phyloP scores from a whole-genome alignment of 2,797 vertebrate genomes.

The Parauchenoglanis ngamensis region DNA sequence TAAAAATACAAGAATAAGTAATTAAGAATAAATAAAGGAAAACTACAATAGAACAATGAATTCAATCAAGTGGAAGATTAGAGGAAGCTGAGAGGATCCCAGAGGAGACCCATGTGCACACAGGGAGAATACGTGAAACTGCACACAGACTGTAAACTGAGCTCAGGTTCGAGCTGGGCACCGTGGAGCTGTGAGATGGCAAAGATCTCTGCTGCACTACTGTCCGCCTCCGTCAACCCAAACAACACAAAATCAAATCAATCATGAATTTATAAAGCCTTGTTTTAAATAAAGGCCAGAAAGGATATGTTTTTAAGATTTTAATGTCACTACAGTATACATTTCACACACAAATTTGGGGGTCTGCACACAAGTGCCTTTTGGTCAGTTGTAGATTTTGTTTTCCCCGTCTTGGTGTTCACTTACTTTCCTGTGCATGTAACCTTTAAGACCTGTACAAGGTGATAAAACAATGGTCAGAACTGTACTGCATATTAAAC shows the following conservation, averaged over 20 bases:
- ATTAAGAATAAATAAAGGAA: neutral
- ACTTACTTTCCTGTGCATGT: neutral
- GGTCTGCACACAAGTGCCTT: too few species aligned
- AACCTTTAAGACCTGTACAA: neutral
- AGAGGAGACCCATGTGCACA: neutral
- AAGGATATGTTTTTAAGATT: neutral
- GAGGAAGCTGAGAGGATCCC: neutral
- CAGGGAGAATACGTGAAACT: too few species aligned
- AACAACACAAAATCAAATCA: neutral
- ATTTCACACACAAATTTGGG: too few species aligned
- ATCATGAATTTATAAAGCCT: neutral
- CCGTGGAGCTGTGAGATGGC: neutral
- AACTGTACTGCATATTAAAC: neutral
- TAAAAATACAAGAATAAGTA: neutral
- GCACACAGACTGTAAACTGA: neutral
- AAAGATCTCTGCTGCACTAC: neutral
- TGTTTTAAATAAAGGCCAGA: neutral
- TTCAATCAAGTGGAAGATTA: neutral
- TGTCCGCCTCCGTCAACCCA: neutral
- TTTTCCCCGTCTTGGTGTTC: too few species aligned
- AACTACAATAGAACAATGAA: neutral
- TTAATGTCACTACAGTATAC: neutral
- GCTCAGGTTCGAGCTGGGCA: neutral
- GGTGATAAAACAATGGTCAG: neutral
- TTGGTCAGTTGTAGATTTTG: neutral